Conservation (phyloP, 2,888 invertebrate species). For the Rhaphigaster nebulosa region DNA sequence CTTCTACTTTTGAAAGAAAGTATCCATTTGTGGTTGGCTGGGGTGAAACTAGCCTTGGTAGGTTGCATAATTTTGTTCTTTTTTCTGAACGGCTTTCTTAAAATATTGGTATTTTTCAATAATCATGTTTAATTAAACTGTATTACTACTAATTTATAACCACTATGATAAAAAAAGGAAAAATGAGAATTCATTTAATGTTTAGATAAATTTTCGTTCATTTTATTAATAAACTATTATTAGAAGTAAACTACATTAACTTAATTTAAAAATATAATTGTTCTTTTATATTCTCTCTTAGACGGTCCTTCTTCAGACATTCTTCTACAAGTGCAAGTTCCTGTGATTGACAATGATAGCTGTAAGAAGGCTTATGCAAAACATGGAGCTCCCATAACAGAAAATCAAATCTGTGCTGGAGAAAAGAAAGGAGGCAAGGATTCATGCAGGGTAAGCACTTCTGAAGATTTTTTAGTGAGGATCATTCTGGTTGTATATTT, state of each 20-base stretch:
- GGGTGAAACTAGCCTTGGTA: conserved; percentile 80
- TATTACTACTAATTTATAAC: neutral
- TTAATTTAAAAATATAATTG: neutral
- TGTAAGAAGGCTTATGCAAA: conserved; percentile 52
- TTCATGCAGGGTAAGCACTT: conserved; percentile 59
- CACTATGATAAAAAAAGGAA: neutral
- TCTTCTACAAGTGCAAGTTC: conserved; percentile 80
- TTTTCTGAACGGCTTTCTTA: neutral
- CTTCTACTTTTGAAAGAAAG: conserved; percentile 73
- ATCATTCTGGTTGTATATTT: neutral
- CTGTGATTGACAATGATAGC: conserved; percentile 75
- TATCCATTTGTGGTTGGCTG: conserved; percentile 85
- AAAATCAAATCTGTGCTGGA: conserved; percentile 81
- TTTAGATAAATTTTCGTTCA: neutral
- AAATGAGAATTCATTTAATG: neutral
- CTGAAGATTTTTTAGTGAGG: neutral
- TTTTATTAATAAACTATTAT: no score
- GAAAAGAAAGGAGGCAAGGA: conserved; percentile 68
- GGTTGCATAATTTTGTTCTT: conserved; percentile 68
- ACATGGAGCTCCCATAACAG: conserved; percentile 73
- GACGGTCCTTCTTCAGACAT: conserved; percentile 76
- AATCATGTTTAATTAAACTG: neutral
- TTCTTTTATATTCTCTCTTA: neutral
- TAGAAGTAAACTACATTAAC: no score
- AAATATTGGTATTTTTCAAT: neutral